Evolutionary conservation across 1,140 invertebrate species (phyloP), one percentile per base, ranked within the genome.

Genomic region (Globodera ellingtonae): DNA sequence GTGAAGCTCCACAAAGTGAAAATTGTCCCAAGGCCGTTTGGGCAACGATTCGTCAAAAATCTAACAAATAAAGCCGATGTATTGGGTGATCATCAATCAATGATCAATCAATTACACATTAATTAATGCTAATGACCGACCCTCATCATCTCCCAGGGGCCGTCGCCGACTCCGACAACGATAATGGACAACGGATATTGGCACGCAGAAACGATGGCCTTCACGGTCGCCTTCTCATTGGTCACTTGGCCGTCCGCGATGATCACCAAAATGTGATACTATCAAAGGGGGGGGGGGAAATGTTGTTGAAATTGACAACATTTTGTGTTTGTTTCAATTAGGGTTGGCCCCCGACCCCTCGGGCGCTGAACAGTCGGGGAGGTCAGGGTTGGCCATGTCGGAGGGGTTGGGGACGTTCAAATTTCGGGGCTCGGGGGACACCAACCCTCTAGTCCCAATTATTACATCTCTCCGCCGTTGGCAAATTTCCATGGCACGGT

Each of bases 1-100:
- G 80, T 92, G 90, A 84, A 91, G 92, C 79, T 91, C 90, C 35
- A 92, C 91, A 85, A 92, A 92, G 81, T 92, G 91, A 84, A 92
- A 92, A 83, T 92, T 92, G 84, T 92, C 91, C 88, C 92, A 92
- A 50, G 89, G 86, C 75, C 92, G 79, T 81, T 90, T 90, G 0
- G 92, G 91, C 24, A 92, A 84, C 18, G 87, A 87, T 83, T 92
- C 90, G 79, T 92, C 92, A 83, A 92, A 92, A 59, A 91, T 89
- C 80, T 81, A 35, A 66, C 47, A 66, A 59, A 35, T 13, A 48
- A 46, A 56, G 35, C 13, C 47, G 24, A 48, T 47, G 8, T 24
- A 24, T 24, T 72, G 46, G 18, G 7, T 72, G 21, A 72, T 24
- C 24, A 24, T 72, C 71, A 8, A 35, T 18, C 47, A 72, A 24